phyloP scores from a whole-genome alignment of 2,113 vertebrate genomes.

The Pollimyrus isidori region DNA sequence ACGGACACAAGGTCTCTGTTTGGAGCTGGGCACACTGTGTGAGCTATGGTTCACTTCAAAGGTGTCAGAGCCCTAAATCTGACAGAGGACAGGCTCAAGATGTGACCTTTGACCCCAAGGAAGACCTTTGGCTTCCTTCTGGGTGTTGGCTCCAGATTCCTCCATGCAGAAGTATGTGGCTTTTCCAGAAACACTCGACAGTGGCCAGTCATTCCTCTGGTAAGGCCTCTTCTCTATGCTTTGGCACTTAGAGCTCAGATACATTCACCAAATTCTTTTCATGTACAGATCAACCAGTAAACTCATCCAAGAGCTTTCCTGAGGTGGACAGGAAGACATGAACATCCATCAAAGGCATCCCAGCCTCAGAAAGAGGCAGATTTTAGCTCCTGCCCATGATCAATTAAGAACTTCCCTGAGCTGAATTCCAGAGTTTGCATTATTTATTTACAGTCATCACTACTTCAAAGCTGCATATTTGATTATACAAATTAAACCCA shows the following conservation, averaged over 20 bases:
- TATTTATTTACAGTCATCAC: not conserved
- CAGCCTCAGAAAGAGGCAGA: not conserved
- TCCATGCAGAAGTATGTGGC: not conserved
- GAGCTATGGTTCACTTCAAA: slow-evolving; percentile 3
- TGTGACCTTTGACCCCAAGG: not conserved
- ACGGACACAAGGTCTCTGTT: slow-evolving; percentile 10
- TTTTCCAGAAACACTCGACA: not conserved
- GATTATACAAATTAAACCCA: not conserved
- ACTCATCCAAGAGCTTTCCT: not conserved
- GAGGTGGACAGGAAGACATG: not conserved
- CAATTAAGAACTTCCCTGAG: not conserved
- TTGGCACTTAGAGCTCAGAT: not conserved
- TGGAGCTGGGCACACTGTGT: not conserved
- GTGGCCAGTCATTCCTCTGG: not conserved
- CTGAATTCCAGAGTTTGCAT: not conserved
- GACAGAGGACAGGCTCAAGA: slow-evolving; percentile 13
- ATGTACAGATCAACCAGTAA: not conserved
- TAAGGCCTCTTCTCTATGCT: not conserved
- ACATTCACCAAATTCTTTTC: not conserved
- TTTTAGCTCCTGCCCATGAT: not conserved
- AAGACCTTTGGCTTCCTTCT: not conserved
- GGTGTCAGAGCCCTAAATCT: not conserved
- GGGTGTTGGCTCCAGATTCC: not conserved
- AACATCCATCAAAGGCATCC: not conserved
- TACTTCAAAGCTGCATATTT: not conserved